These are phyloP conservation scores for Myotis yumanensis DNA, from an alignment of 2,113 vertebrate species.

Conservation along the genomic window DNA sequence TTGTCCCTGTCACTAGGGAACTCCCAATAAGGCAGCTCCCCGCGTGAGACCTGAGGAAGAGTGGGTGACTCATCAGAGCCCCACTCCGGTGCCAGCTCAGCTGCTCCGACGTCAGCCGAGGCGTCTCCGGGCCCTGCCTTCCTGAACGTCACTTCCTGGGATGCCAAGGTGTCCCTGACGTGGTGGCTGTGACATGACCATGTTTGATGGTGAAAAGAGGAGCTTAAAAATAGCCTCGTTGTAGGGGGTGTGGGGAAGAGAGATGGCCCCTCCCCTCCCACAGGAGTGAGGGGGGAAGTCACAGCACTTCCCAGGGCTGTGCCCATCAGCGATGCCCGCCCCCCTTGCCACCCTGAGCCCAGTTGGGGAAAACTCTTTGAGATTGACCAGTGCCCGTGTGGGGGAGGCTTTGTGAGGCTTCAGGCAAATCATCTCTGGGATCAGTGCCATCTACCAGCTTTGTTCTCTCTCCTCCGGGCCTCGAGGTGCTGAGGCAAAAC, in stretches of 20 bases:
- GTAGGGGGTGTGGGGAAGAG: neutral
- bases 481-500: neutral
- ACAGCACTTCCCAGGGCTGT: neutral
- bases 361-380: neutral
- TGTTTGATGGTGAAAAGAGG: constrained; percentile 51
- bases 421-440: neutral
- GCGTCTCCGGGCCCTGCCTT: neutral
- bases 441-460: neutral
- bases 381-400: neutral
- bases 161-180: neutral
- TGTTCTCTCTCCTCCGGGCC: neutral
- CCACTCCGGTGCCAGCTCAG: neutral
- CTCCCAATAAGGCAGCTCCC: neutral
- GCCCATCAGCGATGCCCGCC: neutral
- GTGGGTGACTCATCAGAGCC: neutral
- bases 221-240: constrained; percentile 65
- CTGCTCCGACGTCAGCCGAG: neutral
- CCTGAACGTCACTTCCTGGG: constrained; percentile 24
- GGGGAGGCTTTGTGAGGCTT: neutral
- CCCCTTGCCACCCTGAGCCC: neutral
- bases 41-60: neutral
- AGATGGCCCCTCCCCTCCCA: constrained; percentile 8
- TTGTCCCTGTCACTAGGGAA: neutral
- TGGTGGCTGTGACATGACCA: constrained; percentile 37
- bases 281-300: neutral